Conservation (phyloP, 1,140 invertebrate species). For the Anastrepha ludens region DNA sequence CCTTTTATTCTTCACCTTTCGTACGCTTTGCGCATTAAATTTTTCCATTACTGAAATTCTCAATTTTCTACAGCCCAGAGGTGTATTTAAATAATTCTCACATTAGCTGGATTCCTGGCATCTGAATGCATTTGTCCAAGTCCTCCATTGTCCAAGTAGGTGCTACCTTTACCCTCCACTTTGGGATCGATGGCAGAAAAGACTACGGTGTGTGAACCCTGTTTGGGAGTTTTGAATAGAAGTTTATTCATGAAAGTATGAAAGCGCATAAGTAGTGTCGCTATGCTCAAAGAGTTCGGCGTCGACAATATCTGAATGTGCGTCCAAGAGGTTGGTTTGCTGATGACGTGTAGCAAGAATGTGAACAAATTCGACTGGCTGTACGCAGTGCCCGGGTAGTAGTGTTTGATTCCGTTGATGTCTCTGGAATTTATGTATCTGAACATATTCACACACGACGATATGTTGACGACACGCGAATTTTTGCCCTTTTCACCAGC, state of each 20-base stretch:
- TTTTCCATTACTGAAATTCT: slow-evolving; percentile 66
- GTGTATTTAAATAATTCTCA: slow-evolving; percentile 75
- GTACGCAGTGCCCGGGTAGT: slow-evolving; percentile 82
- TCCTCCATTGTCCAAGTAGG: slow-evolving; percentile 84
- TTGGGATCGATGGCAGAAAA: slow-evolving; percentile 83
- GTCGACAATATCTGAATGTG: slow-evolving; percentile 87
- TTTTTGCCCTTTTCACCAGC: slow-evolving; percentile 76
- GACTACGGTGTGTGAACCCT: slow-evolving; percentile 84
- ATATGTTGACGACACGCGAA: slow-evolving; percentile 90
- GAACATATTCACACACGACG: slow-evolving; percentile 86
- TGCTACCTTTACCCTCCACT: slow-evolving; percentile 82
- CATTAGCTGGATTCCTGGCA: slow-evolving; percentile 68
- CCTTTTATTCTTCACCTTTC: not conserved
- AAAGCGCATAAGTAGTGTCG: slow-evolving; percentile 77
- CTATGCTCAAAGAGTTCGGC: slow-evolving; percentile 87
- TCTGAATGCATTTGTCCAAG: slow-evolving; percentile 65
- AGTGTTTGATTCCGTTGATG: slow-evolving; percentile 80
- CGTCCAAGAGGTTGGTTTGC: slow-evolving; percentile 77
- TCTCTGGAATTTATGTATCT: slow-evolving; percentile 86
- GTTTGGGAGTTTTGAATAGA: slow-evolving; percentile 83
- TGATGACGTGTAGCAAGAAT: slow-evolving; percentile 85
- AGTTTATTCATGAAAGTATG: slow-evolving; percentile 76
- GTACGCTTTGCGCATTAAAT: not conserved
- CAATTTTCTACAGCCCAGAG: slow-evolving; percentile 74
- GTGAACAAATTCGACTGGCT: slow-evolving; percentile 92